Evolutionary conservation across 2,113 vertebrate genomes (phyloP), one percentile per base, ranked within the genome.

Genomic region (Elaphurus davidianus): DNA sequence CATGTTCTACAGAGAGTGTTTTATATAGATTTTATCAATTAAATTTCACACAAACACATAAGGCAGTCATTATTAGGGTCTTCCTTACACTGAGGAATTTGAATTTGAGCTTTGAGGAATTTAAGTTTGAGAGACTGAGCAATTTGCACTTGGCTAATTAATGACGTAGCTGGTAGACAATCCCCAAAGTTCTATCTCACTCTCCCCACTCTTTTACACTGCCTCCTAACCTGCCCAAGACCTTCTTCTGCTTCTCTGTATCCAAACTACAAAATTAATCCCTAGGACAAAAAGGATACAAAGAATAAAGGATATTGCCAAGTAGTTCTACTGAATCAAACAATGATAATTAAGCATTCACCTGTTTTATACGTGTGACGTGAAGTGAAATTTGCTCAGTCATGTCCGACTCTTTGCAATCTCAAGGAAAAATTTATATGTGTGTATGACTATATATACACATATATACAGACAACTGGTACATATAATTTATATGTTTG

Each of bases 401-500:
- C 36, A 74, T 55, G 67, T 40, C n/a, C 5, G 5, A 74, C 67
- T 40, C n/a, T 71, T 23, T 74, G 67, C 5, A 11, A 74, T n/a
- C 67, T 36, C 67, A 40, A 40, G 10, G 67, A 40, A 71, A 40
- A 40, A 40, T 40, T 4, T 76, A 15, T 7, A 76, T 27, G 71
- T 43, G 12, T 76, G 23, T 76, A 43, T 76, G 71, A 76, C 21
- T 21, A 91, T 47, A 40, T 8, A 47, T 50, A 16, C 4, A 54
- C 6, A 71, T 0, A 10, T 2, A 19, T 12, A n/a, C 15, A 79
- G 1, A 15, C 1, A 3, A 23, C 5, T 28, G 33, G 10, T 74
- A 60, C 30, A 60, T 88, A 83, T 91, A 40, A 90, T 21, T 71
- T 87, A 52, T 12, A 81, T 36, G 28, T 90, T 90, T 95, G 7